Percentiles rank a stretch among this genome's conserved stretches.
Conservation (phyloP, 23 tunicate genomes). For the Halocynthia aurantium region DNA sequence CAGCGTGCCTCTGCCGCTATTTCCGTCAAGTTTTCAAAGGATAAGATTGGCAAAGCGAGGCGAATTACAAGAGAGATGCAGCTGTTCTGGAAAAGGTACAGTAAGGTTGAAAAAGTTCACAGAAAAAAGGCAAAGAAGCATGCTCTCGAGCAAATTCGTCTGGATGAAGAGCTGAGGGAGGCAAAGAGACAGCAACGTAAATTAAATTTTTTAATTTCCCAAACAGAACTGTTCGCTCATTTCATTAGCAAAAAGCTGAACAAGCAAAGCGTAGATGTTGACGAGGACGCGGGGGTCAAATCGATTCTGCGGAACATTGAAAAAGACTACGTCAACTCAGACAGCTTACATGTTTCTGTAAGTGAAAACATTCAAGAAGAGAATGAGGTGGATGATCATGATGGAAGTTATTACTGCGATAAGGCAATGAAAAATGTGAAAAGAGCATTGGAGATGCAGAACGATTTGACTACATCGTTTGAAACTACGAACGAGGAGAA, state of each 20-base stretch:
- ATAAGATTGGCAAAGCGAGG: slow-evolving; percentile 41
- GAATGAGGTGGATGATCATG: neutral
- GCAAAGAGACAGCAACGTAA: slow-evolving; percentile 54
- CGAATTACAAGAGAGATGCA: slow-evolving; percentile 72
- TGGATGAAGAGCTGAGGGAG: slow-evolving; percentile 67
- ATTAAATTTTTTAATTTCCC: slow-evolving; percentile 60
- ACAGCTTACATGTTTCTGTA: neutral
- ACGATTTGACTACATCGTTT: slow-evolving; percentile 3
- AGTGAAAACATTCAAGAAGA: neutral
- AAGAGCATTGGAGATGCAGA: slow-evolving; percentile 15
- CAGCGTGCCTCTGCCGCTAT: slow-evolving; percentile 1
- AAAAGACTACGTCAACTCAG: slow-evolving; percentile 14
- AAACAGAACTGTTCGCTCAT: slow-evolving; percentile 77
- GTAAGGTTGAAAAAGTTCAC: slow-evolving; percentile 68
- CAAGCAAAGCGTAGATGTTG: slow-evolving; percentile 7
- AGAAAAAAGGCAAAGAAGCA: slow-evolving; percentile 74
- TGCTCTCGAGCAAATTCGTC: slow-evolving; percentile 50
- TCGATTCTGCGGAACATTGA: slow-evolving; percentile 8
- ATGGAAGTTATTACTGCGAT: slow-evolving; percentile 10
- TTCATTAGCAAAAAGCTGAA: slow-evolving; percentile 41
- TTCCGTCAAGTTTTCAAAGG: slow-evolving; percentile 25
- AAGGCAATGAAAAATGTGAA: slow-evolving; percentile 26
- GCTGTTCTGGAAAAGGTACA: slow-evolving; percentile 75
- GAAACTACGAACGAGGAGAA: neutral
- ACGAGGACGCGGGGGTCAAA: neutral